Percentiles rank a stretch among this genome's conserved stretches.
Evolutionary conservation across 2,888 invertebrate genomes (phyloP).

Genomic region (Oegoconia quadripuncta): DNA sequence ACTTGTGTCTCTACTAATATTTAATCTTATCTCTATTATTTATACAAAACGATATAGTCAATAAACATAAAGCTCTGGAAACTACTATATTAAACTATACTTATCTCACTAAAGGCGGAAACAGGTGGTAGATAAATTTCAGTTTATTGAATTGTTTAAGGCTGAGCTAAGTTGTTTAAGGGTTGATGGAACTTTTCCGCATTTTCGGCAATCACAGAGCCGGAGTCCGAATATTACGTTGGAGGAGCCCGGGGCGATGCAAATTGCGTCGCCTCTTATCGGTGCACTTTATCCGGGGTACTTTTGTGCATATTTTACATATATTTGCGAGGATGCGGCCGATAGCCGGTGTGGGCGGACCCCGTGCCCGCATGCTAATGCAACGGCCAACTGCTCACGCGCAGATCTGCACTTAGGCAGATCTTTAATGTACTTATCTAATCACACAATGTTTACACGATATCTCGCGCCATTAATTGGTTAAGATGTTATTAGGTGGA

Average conservation of each 20-base stretch:
- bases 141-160: no score
- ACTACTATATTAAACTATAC: no score
- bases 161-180: no score
- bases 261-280: conserved; percentile 73
- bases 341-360: conserved; percentile 65
- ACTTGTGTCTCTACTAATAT: no score
- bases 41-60: no score
- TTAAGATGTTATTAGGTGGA: no score
- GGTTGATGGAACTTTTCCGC: conserved; percentile 9
- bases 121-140: no score
- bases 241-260: conserved; percentile 62
- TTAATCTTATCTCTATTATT: no score
- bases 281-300: conserved; percentile 70
- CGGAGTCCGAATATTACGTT: conserved; percentile 40
- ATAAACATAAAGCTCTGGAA: no score
- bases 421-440: conserved; percentile 11
- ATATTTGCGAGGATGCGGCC: conserved; percentile 62
- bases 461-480: conserved; percentile 10
- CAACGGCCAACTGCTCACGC: conserved; percentile 40
- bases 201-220: conserved; percentile 56
- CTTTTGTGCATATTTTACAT: conserved; percentile 75
- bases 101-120: no score
- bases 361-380: conserved; percentile 60
- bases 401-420: conserved; percentile 45
- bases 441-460: conserved; percentile 14